Evolutionary conservation across 2,113 vertebrate species (phyloP).

Genomic region (Hippocampus barbouri): DNA sequence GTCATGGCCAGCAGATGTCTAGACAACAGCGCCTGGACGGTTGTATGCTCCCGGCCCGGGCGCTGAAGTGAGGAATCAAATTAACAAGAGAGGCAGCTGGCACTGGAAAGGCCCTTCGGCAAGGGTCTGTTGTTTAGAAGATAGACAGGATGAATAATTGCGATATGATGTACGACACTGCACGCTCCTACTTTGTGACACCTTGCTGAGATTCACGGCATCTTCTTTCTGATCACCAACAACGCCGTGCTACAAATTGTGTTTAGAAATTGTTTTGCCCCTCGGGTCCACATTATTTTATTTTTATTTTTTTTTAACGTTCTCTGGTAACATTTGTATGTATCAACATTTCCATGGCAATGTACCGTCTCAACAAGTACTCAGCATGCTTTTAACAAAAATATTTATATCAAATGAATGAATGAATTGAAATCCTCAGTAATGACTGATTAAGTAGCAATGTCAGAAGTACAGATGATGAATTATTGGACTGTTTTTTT

Average conservation of each 20-base stretch:
- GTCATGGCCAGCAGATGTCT: conserved; percentile 35
- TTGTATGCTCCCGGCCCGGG: conserved; percentile 25
- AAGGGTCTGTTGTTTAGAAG: conserved; percentile 50
- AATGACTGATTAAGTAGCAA: too few relatives aligned
- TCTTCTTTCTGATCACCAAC: conserved; percentile 10
- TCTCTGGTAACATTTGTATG: neutral
- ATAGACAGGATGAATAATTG: conserved; percentile 50
- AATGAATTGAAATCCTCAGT: too few relatives aligned
- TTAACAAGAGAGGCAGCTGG: conserved; percentile 63
- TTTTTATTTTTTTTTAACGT: neutral
- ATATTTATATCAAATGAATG: too few relatives aligned
- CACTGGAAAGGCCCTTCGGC: conserved; percentile 37
- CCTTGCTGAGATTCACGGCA: conserved; percentile 16
- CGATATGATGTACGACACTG: conserved; percentile 42
- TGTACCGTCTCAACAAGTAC: neutral
- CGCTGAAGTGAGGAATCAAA: conserved; percentile 54
- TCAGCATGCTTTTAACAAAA: neutral
- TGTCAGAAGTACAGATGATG: too few relatives aligned
- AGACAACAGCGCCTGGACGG: conserved; percentile 35
- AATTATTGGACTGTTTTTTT: too few relatives aligned
- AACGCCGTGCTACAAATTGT: conserved; percentile 3
- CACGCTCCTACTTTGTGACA: conserved; percentile 34
- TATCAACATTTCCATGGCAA: conserved; percentile 23
- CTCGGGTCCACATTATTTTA: neutral
- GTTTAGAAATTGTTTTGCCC: conserved; percentile 12